These are phyloP conservation scores for Salticus scenicus DNA, from an alignment of 2,888 invertebrate species.

Conservation along the genomic window DNA sequence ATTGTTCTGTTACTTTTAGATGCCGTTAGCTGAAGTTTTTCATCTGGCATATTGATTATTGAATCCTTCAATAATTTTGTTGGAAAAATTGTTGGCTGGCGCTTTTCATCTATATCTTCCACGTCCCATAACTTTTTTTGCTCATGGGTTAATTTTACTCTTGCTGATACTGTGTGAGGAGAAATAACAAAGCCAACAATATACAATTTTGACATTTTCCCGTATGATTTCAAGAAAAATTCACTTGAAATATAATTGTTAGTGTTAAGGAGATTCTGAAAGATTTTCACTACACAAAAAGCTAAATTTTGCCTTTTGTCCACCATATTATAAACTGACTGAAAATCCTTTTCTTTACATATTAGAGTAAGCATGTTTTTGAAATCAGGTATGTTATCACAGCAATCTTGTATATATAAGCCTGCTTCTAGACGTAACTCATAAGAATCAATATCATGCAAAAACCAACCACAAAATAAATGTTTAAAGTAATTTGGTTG, in stretches of 20 bases:
- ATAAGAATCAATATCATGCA: constrained; percentile 40
- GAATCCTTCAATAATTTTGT: not conserved
- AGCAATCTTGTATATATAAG: constrained; percentile 37
- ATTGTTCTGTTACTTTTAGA: constrained; percentile 43
- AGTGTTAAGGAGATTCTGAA: not conserved
- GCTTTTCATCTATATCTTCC: constrained; percentile 4
- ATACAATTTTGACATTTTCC: constrained; percentile 39
- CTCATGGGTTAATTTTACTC: constrained; percentile 26
- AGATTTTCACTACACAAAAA: constrained; percentile 26
- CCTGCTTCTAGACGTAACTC: constrained; percentile 19
- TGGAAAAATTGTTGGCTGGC: not conserved
- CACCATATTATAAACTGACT: constrained; percentile 6
- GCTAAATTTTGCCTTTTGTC: constrained; percentile 38
- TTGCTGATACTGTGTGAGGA: constrained; percentile 32
- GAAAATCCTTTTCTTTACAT: not conserved
- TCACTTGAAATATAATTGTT: constrained; percentile 15
- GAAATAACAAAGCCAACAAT: constrained; percentile 53
- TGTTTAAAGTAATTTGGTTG: constrained; percentile 35
- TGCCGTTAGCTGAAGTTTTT: not conserved
- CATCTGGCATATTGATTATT: not conserved
- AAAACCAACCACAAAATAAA: constrained; percentile 49
- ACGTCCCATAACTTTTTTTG: constrained; percentile 48
- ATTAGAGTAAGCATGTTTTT: not conserved
- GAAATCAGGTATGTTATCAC: constrained; percentile 27
- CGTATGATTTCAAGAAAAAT: constrained; percentile 14